These are phyloP conservation scores for Lamellibrachia satsuma DNA, from an alignment of 2,888 invertebrate species.

Conservation along the genomic window DNA sequence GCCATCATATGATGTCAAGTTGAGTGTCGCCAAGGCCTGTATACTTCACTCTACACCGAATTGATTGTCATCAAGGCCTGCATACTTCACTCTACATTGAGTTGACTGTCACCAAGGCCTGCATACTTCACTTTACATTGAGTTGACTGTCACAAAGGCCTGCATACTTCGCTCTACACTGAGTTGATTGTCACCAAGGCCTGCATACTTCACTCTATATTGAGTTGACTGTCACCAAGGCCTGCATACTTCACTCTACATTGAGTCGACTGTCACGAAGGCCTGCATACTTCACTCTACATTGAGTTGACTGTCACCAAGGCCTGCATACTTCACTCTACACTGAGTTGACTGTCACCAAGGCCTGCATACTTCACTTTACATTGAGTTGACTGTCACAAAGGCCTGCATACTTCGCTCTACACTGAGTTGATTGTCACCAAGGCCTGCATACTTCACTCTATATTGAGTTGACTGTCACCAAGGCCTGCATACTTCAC, in stretches of 20 bases:
- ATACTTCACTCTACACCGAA: neutral
- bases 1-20: too few species aligned
- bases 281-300: neutral
- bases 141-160: too few species aligned
- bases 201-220: neutral
- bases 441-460: neutral
- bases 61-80: neutral
- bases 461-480: neutral
- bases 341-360: neutral
- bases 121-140: too few species aligned
- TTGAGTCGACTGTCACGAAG: too few species aligned
- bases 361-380: neutral
- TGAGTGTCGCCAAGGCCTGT: too few species aligned
- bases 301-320: neutral
- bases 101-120: neutral
- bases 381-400: neutral
- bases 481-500: neutral
- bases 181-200: neutral
- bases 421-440: neutral
- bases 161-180: neutral
- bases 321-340: neutral
- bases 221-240: neutral
- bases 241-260: neutral
- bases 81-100: neutral
- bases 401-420: neutral